A percentile compares a stretch with the other conserved stretches of the same genome.
Evolutionary conservation across 2,888 invertebrate genomes (phyloP).

Genomic region (Caenorhabditis drosophilae): DNA sequence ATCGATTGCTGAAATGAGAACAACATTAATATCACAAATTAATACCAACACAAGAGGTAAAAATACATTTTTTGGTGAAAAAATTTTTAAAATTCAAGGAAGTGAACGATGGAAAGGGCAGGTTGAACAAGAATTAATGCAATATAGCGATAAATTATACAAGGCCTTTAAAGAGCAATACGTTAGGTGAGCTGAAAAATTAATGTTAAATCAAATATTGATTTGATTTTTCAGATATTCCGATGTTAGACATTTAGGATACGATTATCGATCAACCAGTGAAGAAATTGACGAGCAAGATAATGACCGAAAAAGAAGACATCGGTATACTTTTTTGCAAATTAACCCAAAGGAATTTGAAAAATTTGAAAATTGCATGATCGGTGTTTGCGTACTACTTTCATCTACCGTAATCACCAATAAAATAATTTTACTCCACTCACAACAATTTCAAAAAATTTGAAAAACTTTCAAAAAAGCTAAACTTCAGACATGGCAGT

Average conservation of each 20-base stretch:
- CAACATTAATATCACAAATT: constrained; percentile 45
- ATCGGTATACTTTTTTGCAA: constrained; percentile 15
- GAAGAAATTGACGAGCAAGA: constrained; percentile 16
- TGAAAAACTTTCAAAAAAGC: too few relatives aligned
- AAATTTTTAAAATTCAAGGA: constrained; percentile 20
- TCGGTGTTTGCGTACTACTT: too few relatives aligned
- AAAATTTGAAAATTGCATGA: too few relatives aligned
- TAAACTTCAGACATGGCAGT: constrained; percentile 26
- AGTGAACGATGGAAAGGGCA: constrained; percentile 50
- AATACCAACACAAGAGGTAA: too few relatives aligned
- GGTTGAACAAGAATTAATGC: constrained; percentile 52
- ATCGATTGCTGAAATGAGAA: constrained; percentile 51
- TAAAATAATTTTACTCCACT: too few relatives aligned
- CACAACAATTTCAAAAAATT: too few relatives aligned
- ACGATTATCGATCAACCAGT: constrained; percentile 15
- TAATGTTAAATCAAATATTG: too few relatives aligned
- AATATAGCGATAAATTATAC: constrained; percentile 63
- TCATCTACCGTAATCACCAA: too few relatives aligned
- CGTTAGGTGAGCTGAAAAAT: too few relatives aligned
- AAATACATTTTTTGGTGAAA: too few relatives aligned
- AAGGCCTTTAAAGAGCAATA: constrained; percentile 68
- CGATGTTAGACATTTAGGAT: constrained; percentile 49
- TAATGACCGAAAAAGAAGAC: constrained; percentile 37
- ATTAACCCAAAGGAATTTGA: not conserved
- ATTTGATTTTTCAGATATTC: too few relatives aligned